Evolutionary conservation across 2,113 vertebrate species (phyloP).

Genomic region (Odobenus rosmarus): DNA sequence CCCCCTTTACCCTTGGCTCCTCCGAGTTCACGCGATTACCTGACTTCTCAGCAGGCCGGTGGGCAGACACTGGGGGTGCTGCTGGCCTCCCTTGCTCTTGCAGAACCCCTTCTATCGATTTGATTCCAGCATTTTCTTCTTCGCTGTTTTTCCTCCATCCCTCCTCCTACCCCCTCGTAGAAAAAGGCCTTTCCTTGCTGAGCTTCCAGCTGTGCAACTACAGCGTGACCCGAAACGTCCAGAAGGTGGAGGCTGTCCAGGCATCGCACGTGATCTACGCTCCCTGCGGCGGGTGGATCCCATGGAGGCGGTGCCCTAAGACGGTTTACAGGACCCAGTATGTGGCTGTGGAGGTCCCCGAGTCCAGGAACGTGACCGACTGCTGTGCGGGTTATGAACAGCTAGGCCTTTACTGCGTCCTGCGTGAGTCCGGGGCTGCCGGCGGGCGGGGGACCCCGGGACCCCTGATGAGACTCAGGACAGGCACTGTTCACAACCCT

Average conservation of each 20-base stretch:
- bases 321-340: slow-evolving; percentile 83
- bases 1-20: rapidly evolving
- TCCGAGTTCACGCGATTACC: rapidly evolving
- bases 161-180: slow-evolving; percentile 64
- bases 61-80: neutral
- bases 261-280: slow-evolving; percentile 80
- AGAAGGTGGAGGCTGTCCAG: slow-evolving; percentile 81
- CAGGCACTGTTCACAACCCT: rapidly evolving
- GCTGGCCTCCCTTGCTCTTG: rapidly evolving
- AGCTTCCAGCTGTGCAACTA: slow-evolving; percentile 90
- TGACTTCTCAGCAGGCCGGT: rapidly evolving
- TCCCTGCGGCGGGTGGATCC: slow-evolving; percentile 91
- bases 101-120: rapidly evolving
- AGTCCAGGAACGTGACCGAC: slow-evolving; percentile 82
- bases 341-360: slow-evolving; percentile 72
- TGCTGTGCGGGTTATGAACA: slow-evolving; percentile 93
- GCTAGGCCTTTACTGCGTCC: slow-evolving; percentile 91
- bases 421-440: slow-evolving; percentile 84
- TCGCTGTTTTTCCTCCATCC: neutral
- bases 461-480: no score
- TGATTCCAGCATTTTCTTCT: neutral
- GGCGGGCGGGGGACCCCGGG: rapidly evolving
- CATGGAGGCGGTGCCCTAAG: slow-evolving; percentile 88
- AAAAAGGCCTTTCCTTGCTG: slow-evolving; percentile 86
- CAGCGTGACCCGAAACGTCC: slow-evolving; percentile 81